Evolutionary conservation across 30 jellyfish, hydroid and myxozoan species (phyloP).

Genomic region (Aurelia aurita): DNA sequence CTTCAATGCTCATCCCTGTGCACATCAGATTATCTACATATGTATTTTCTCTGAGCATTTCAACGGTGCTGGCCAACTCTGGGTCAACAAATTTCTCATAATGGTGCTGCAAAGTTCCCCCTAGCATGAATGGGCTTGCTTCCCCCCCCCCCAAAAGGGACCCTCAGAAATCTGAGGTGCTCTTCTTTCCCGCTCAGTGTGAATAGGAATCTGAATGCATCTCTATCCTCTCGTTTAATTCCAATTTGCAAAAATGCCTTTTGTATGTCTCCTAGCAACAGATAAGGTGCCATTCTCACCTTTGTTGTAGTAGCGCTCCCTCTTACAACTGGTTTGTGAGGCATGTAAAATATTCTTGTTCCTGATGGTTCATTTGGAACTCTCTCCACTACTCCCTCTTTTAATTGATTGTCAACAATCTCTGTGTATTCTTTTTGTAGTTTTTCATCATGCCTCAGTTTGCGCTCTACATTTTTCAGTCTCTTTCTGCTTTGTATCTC

Average conservation of each 20-base stretch:
- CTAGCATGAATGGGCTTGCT: no score
- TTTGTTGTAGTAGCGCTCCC: constrained; percentile 33
- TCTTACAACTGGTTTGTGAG: constrained; percentile 61
- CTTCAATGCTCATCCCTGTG: neutral
- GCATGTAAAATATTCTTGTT: constrained; percentile 39
- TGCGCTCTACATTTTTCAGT: constrained; percentile 44
- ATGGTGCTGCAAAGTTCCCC: no score
- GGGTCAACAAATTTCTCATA: constrained; percentile 1
- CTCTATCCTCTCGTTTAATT: no score
- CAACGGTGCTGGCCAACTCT: neutral
- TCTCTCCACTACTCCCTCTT: constrained; percentile 41
- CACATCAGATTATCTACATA: constrained; percentile 26
- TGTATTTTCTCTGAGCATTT: constrained; percentile 12
- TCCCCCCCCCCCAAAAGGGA: no score
- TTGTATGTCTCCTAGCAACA: no score
- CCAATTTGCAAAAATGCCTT: no score
- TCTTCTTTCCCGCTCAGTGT: no score
- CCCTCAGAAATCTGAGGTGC: no score
- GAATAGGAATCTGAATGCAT: no score
- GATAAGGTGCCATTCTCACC: constrained; percentile 55
- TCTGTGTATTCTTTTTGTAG: constrained; percentile 42
- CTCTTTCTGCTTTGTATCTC: constrained; percentile 58
- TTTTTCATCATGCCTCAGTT: constrained; percentile 8
- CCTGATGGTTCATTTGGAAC: constrained; percentile 45
- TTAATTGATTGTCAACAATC: constrained; percentile 39